Conservation (phyloP, 2,797 vertebrate genomes). For the Pantherophis alleghaniensis region DNA sequence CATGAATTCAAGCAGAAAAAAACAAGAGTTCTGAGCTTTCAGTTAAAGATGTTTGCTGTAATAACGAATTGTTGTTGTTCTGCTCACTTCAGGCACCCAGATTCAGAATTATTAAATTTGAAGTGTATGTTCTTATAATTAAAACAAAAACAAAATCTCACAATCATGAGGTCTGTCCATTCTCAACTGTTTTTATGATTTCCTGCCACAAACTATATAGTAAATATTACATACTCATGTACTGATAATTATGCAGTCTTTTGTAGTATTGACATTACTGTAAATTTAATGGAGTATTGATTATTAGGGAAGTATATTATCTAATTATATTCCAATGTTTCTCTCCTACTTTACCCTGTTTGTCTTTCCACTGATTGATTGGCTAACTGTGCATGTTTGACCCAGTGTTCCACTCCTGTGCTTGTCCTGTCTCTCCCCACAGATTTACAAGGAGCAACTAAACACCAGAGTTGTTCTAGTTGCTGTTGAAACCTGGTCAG, state of each 20-base stretch:
- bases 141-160: neutral
- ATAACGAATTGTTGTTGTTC: neutral
- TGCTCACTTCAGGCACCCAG: neutral
- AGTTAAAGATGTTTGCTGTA: neutral
- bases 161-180: neutral
- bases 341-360: constrained; percentile 68
- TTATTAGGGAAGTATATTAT: constrained; percentile 35
- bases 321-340: constrained; percentile 68
- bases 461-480: constrained; percentile 95
- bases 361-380: constrained; percentile 68
- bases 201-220: neutral
- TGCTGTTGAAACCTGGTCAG: constrained; percentile 94
- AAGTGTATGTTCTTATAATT: neutral
- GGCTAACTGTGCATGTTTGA: constrained; percentile 71
- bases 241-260: neutral
- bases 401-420: constrained; percentile 74
- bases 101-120: neutral
- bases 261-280: constrained; percentile 14
- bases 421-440: constrained; percentile 73
- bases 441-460: constrained; percentile 97
- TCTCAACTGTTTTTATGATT: neutral
- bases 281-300: constrained; percentile 10
- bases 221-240: neutral
- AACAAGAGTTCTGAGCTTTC: neutral
- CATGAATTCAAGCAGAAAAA: neutral